phyloP scores from a whole-genome alignment of 2,113 vertebrate genomes.

The Prunella himalayana region DNA sequence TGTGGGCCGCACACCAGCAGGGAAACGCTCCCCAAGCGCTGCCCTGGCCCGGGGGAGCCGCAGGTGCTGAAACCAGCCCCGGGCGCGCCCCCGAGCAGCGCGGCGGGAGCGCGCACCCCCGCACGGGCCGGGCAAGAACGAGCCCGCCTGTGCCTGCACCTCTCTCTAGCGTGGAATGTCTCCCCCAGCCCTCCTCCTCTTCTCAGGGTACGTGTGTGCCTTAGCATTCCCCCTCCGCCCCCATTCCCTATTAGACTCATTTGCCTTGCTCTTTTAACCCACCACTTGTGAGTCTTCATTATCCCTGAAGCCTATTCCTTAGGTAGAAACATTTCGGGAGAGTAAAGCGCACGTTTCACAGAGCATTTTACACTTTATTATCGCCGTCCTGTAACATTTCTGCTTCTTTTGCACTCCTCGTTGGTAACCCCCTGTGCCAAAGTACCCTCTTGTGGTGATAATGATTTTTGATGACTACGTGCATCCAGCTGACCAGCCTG shows the following conservation, averaged over 20 bases:
- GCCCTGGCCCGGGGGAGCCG: not conserved
- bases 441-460: constrained; percentile 49
- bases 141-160: not conserved
- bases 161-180: not conserved
- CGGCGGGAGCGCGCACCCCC: not conserved
- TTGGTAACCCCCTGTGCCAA: constrained; percentile 3
- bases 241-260: not conserved
- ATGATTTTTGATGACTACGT: not conserved
- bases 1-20: not conserved
- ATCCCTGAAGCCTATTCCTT: not conserved
- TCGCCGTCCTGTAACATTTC: not conserved
- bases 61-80: not conserved
- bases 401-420: not conserved
- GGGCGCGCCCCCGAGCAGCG: not conserved
- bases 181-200: not conserved
- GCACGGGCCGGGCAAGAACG: not conserved
- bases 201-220: not conserved
- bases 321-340: not conserved
- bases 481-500: not conserved
- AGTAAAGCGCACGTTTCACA: not conserved
- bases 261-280: not conserved
- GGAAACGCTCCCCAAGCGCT: fast-evolving
- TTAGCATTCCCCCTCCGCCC: not conserved
- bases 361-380: not conserved
- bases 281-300: not conserved